These are phyloP conservation scores for Plagodis dolabraria DNA, from an alignment of 2,888 invertebrate genomes.

Conservation along the genomic window DNA sequence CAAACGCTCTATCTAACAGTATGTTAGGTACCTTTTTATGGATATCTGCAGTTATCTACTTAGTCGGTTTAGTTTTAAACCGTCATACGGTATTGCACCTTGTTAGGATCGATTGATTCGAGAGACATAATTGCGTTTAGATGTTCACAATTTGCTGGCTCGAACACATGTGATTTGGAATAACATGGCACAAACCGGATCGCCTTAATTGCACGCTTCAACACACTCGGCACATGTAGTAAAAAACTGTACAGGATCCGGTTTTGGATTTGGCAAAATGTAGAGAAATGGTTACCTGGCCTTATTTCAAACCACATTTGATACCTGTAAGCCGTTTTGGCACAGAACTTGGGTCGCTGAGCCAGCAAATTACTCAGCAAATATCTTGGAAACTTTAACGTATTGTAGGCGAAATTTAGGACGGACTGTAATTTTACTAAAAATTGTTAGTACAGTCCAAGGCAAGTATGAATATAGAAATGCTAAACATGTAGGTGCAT, in stretches of 20 bases:
- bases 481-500: no score
- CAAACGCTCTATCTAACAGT: constrained; percentile 42
- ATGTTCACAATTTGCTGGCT: constrained; percentile 17
- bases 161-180: constrained; percentile 24
- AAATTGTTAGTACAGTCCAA: no score
- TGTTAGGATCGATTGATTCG: constrained; percentile 3
- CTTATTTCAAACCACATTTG: constrained; percentile 23
- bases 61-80: constrained; percentile 21
- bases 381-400: constrained; percentile 1
- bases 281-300: constrained; percentile 25
- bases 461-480: no score
- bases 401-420: background rate
- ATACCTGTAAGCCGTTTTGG: constrained; percentile 17
- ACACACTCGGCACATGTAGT: constrained; percentile 37
- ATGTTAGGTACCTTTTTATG: constrained; percentile 36
- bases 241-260: constrained; percentile 27
- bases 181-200: constrained; percentile 40
- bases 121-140: no score
- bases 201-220: constrained; percentile 42
- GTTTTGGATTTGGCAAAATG: constrained; percentile 29
- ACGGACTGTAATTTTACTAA: no score
- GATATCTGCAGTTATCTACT: constrained; percentile 29
- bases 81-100: background rate
- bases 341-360: constrained; percentile 9
- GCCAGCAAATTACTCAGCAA: constrained; percentile 4